Evolutionary conservation across 2,113 vertebrate genomes (phyloP), one percentile per base, ranked within the genome.

Genomic region (Ramphastos sulfuratus): DNA sequence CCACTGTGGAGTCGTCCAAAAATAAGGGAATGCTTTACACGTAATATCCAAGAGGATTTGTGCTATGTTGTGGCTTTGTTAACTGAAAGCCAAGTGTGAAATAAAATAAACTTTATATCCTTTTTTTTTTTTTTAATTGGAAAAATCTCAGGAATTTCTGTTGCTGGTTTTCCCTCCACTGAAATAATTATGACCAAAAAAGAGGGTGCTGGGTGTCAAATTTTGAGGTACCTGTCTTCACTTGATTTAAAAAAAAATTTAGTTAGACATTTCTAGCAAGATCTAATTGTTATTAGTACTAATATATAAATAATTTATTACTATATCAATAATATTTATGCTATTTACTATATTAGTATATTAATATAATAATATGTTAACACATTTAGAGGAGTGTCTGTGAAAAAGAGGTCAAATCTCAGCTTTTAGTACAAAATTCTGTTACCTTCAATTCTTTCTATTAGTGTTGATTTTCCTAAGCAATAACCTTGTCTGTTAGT

Each of bases 1-100:
- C 37, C 66, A 19, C 64, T 39, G 74, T 23, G 21, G 48, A 50
- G 37, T 74, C 21, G 12, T 83, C 85, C 65, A 79, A 83, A 96
- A 93, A 94, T 84, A 94, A 90, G 66, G 61, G 61, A 35, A 88
- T 37, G 72, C 27, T 20, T 81, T 85, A 19, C 54, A 81, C 37
- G 46, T 58, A 48, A 28, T 44, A 67, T 78, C 59, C 58, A 87
- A 90, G 90, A 92, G 12, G 7, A 78, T 93, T 90, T 84, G 27
- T 86, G 16, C 35, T 83, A 28, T 50, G 7, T 33, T 71, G 9
- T 78, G 23, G 19, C 73, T 94, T 91, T 80, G 46, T 89, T 75
- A 87, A 58, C 35, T 27, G 30, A 88, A 82, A 81, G 35, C 17
- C n/a, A 90, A 85, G 27, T 82, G 33, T 85, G 44, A 86, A 88